These are phyloP conservation scores for Decapterus maruadsi DNA, from an alignment of 2,797 vertebrate genomes.

Conservation along the genomic window DNA sequence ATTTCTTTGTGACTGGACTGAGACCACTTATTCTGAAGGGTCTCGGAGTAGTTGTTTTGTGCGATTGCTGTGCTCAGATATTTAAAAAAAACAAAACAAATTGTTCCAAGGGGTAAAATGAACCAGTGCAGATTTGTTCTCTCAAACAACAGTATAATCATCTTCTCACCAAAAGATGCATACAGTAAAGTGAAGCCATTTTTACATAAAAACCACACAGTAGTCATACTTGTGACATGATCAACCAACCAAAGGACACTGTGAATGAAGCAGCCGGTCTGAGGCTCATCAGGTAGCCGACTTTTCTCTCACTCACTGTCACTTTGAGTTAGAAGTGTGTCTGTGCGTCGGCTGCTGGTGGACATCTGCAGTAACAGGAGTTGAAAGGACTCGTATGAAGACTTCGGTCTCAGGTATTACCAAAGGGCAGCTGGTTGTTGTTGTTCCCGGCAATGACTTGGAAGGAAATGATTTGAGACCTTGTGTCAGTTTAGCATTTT, in stretches of 20 bases:
- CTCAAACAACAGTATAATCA: neutral
- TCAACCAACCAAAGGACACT: constrained; percentile 3
- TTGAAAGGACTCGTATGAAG: constrained; percentile 48
- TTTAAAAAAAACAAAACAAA: neutral
- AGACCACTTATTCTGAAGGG: neutral
- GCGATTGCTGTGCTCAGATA: neutral
- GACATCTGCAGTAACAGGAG: constrained; percentile 47
- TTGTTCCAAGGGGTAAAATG: neutral
- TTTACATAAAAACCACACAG: neutral
- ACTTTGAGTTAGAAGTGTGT: constrained; percentile 30
- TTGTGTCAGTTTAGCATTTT: constrained; percentile 10
- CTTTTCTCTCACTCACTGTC: constrained; percentile 55
- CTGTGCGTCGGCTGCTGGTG: constrained; percentile 20
- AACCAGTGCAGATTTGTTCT: no score
- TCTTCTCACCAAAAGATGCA: no score
- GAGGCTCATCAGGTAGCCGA: constrained; percentile 20
- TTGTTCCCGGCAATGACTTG: neutral
- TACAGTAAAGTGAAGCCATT: neutral
- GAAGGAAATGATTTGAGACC: neutral
- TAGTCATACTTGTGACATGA: neutral
- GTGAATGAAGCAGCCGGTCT: constrained; percentile 5
- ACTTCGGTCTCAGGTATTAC: neutral
- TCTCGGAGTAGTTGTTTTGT: neutral
- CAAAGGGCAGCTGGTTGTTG: neutral
- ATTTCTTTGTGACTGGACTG: neutral